Conservation (phyloP, 2,888 invertebrate genomes). For the Eupithecia tripunctaria region DNA sequence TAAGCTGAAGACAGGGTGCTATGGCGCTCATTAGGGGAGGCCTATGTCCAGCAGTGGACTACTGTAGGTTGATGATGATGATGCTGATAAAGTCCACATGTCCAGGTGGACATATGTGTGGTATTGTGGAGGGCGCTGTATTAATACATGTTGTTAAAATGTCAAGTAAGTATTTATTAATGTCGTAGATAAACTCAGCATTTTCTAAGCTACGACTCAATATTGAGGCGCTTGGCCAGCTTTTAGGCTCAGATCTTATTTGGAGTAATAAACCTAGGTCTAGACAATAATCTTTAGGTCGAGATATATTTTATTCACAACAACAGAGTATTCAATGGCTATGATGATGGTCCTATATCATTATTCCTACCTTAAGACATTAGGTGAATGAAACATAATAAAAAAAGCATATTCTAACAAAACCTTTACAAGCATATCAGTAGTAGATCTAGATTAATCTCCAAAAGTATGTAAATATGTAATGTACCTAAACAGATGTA, state of each 20-base stretch:
- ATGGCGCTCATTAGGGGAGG: no score
- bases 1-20: no score
- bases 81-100: no score
- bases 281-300: not conserved
- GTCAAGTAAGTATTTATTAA: not conserved
- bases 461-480: not conserved
- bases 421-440: not conserved
- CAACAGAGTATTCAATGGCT: not conserved
- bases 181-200: not conserved
- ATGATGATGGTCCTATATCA: no score
- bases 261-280: not conserved
- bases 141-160: not conserved
- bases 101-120: not conserved
- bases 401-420: no score
- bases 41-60: no score
- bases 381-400: no score
- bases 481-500: no score
- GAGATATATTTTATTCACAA: not conserved
- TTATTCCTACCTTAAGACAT: no score
- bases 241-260: no score
- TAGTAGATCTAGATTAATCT: not conserved
- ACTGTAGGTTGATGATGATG: no score
- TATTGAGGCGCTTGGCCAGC: not conserved
- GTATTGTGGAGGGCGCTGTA: not conserved
- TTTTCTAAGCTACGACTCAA: not conserved